Conservation (phyloP, 2,888 invertebrate species). For the Gasteruption jaculator region DNA sequence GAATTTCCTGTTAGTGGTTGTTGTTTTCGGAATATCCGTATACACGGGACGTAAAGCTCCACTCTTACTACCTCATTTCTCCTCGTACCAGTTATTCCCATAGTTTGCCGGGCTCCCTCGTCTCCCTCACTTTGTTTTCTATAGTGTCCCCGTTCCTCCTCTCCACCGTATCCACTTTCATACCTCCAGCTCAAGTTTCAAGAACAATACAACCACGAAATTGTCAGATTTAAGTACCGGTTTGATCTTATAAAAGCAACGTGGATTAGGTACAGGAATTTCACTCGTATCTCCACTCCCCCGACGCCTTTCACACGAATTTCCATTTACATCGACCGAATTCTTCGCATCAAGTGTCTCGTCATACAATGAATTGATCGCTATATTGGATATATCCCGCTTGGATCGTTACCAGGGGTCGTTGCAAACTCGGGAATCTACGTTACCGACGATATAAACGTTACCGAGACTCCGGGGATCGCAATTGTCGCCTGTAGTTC, state of each 20-base stretch:
- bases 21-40: too few species aligned
- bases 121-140: conserved; percentile 8
- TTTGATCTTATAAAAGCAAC: conserved; percentile 13
- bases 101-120: conserved; percentile 6
- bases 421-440: background rate
- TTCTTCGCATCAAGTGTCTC: background rate
- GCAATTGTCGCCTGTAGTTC: too few species aligned
- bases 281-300: too few species aligned
- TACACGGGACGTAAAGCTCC: too few species aligned
- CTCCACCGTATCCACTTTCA: background rate
- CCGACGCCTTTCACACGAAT: too few species aligned
- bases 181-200: conserved; percentile 1
- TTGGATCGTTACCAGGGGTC: background rate
- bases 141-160: too few species aligned
- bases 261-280: conserved; percentile 9
- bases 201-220: conserved; percentile 15
- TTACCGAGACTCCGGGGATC: background rate
- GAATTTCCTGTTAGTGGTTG: too few species aligned
- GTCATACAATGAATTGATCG: too few species aligned
- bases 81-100: too few species aligned
- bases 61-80: too few species aligned
- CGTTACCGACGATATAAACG: conserved; percentile 1
- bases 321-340: background rate
- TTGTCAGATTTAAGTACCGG: conserved; percentile 18
- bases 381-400: too few species aligned